Conservation (phyloP, 1,140 invertebrate species). For the Scaptomyza pallida region DNA sequence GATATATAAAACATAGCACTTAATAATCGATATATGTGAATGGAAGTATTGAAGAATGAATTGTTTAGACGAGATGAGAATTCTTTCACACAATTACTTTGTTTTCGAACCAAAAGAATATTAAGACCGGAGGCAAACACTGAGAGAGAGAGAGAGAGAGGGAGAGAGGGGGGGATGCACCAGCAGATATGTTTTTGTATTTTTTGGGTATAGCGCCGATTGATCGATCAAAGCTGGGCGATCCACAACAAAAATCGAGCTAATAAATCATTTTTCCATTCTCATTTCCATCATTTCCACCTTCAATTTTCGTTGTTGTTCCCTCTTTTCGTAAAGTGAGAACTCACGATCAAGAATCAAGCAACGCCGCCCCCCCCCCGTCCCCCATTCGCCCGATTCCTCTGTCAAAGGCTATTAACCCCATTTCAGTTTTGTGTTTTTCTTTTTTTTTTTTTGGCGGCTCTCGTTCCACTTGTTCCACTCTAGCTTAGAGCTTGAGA, state of each 20-base stretch:
- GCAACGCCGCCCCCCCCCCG: slow-evolving; percentile 75
- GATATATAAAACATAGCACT: slow-evolving; percentile 31
- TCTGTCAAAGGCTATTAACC: slow-evolving; percentile 80
- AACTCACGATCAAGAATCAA: slow-evolving; percentile 64
- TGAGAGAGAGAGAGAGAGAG: slow-evolving; percentile 7
- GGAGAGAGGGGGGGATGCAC: slow-evolving; percentile 7
- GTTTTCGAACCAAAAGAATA: neutral
- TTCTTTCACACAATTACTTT: slow-evolving; percentile 12
- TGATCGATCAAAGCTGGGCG: slow-evolving; percentile 71
- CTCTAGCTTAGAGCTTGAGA: slow-evolving; percentile 15
- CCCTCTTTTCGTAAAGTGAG: slow-evolving; percentile 54
- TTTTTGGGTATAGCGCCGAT: slow-evolving; percentile 57
- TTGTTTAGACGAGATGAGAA: neutral
- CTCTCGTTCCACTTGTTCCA: slow-evolving; percentile 72
- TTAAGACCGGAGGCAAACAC: neutral
- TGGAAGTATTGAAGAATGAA: slow-evolving; percentile 23
- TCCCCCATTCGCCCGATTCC: slow-evolving; percentile 35
- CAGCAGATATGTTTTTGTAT: slow-evolving; percentile 17
- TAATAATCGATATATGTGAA: slow-evolving; percentile 45
- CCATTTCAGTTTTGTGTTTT: slow-evolving; percentile 43
- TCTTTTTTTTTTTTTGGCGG: slow-evolving; percentile 28
- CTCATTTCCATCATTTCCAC: slow-evolving; percentile 31
- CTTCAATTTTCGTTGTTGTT: neutral
- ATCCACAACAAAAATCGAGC: slow-evolving; percentile 37
- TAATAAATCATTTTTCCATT: slow-evolving; percentile 78